Evolutionary conservation across 2,888 invertebrate genomes (phyloP), one percentile per base, ranked within the genome.

Genomic region (Boloria selene): DNA sequence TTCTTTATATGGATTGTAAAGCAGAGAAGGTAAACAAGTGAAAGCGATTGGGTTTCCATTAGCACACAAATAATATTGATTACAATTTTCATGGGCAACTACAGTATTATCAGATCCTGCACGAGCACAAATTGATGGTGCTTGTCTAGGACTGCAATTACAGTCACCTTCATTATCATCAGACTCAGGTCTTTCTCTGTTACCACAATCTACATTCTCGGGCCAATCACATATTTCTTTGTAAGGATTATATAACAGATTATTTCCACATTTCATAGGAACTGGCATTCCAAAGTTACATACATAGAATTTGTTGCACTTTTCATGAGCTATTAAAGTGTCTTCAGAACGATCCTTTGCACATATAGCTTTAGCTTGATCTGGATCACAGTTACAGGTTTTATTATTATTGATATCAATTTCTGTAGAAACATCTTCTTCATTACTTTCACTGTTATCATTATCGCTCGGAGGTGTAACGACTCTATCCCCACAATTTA

Each of bases 1-100:
- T 44, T 69, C 13, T 54, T 44, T 58, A 26, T 38, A 67, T 1
- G 74, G 70, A 51, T 79, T 77, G 65, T 77, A 81, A 0, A 75
- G 22, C 2, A 77, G 70, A 50, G 50, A 66, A 2, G 50, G 45
- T 2, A 65, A 61, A 53, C 81, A 81, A 26, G 45, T 55, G 4
- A 72, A 65, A 0, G 72, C 65, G 13, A 78, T 69, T 0, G 79
- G 77, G 5, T 65, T 56, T n/a, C 75, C 77, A 14, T 74, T 53
- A 4, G 58, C 26, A 31, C 80, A 79, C 26, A 68, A 64, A 38
- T 76, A 81, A 64, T 77, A 81, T 59, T 79, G 73, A 56, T 78
- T 72, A 59, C 81, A 81, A 52, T 77, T 73, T 63, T 81, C 80
- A 61, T 80, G 81, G 26, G 79, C 79, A 14, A 80, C 55, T 1